Evolutionary conservation across 2,797 vertebrate species (phyloP), one percentile per base, ranked within the genome.

Genomic region (Falco peregrinus): DNA sequence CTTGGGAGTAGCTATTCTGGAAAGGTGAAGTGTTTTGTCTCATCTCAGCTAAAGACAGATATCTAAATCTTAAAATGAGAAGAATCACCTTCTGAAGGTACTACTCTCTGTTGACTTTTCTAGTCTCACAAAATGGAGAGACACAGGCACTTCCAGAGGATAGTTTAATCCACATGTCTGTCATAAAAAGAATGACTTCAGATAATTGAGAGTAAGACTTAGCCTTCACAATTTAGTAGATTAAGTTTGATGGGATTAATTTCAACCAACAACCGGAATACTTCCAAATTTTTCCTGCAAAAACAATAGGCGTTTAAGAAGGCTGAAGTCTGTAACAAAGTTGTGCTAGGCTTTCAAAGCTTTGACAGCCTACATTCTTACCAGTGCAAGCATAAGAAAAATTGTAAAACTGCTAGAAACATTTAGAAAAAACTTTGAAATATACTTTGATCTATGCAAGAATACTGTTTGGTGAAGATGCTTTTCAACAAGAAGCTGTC

Each of bases 111-210:
- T 35, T 69, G 45, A 4, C 16, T 33, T 0, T 22, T 71, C 35
- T 17, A 2, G 15, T 35, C 35, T 61, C 50, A 35, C 26, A 61
- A 14, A 54, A 26, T 1, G 6, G 57, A 80, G 45, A 82, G 43
- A 7, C 16, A 22, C 4, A 14, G 48, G 7, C 61, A 20, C 17
- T 50, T 48, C 25, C 43, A 35, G 21, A 60, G 22, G 5, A 20
- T 41, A 25, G 6, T 53, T 69, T 47, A 18, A 69, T 10, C 26
- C 51, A n/a, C 0, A 0, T 47, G 11, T 45, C n/a, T n/a, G 41
- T 79, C 12, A 0, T 21, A 20, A 31, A 18, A 81, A 14, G 14
- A 83, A 56, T 11, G 2, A 13, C 24, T 54, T 51, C 53, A 75
- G 28, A 47, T 19, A n/a, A 67, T 20, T 16, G 51, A 48, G 31